Conservation (phyloP, 2,888 invertebrate genomes). For the Cynaeus angustus region DNA sequence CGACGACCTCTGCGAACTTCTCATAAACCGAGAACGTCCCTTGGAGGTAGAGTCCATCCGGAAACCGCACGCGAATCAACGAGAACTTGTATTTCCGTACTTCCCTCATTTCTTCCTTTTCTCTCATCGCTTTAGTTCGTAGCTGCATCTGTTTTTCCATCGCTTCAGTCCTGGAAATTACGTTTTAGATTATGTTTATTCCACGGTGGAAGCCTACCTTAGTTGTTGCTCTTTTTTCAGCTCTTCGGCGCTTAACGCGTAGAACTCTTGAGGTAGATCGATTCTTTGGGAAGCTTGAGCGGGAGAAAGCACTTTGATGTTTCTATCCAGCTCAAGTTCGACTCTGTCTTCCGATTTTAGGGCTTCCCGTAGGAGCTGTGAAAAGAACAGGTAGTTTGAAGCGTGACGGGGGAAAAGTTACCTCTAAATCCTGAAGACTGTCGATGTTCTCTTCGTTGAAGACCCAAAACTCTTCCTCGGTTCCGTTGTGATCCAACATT, state of each 20-base stretch:
- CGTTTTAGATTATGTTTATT: conserved; percentile 34
- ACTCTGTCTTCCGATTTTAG: conserved; percentile 87
- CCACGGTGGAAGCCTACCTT: conserved; percentile 71
- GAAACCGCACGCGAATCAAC: conserved; percentile 90
- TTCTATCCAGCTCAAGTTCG: conserved; percentile 88
- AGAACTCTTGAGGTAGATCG: conserved; percentile 90
- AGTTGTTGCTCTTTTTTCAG: conserved; percentile 86
- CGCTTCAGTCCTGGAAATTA: conserved; percentile 78
- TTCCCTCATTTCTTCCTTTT: conserved; percentile 88
- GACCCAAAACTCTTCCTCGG: conserved; percentile 80
- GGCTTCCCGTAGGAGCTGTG: conserved; percentile 82
- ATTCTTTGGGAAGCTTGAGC: conserved; percentile 81
- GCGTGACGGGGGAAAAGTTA: conserved; percentile 57
- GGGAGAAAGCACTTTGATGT: conserved; percentile 87
- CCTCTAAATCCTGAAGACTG: conserved; percentile 74
- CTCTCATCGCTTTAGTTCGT: conserved; percentile 95
- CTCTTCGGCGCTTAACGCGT: conserved; percentile 86
- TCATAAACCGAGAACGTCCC: conserved; percentile 93
- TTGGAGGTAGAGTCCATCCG: conserved; percentile 88
- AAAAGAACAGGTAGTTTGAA: conserved; percentile 62
- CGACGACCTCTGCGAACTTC: conserved; percentile 81
- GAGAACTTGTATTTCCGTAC: conserved; percentile 89
- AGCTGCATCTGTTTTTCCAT: conserved; percentile 88
- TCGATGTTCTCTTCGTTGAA: conserved; percentile 78
- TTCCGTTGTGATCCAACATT: conserved; percentile 74